phyloP scores from a whole-genome alignment of 2,888 invertebrate species.

The Cancer borealis region DNA sequence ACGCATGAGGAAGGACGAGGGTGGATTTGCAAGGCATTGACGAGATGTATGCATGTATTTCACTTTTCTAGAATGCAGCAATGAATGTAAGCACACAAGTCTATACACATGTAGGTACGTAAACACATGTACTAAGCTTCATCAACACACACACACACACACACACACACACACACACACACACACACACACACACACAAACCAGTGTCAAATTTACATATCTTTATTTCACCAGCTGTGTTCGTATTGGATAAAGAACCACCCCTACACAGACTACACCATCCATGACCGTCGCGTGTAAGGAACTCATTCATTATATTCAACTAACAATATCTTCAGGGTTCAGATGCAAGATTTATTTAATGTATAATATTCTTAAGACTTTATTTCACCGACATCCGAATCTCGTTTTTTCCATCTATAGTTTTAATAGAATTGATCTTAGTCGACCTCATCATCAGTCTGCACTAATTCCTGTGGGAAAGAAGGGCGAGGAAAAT shows the following conservation, averaged over 20 bases:
- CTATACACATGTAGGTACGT: not conserved
- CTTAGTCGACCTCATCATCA: not conserved
- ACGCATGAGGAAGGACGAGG: not conserved
- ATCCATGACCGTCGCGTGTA: not conserved
- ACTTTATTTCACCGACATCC: not conserved
- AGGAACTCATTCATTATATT: not conserved
- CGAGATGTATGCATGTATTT: not conserved
- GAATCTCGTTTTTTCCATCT: not conserved
- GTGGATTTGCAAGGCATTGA: not conserved
- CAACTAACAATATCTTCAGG: not conserved
- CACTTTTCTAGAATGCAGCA: not conserved
- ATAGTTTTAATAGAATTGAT: not conserved
- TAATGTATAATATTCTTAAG: not conserved
- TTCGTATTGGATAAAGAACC: not conserved
- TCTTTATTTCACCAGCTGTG: not conserved
- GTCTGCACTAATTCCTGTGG: not conserved
- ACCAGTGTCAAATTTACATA: too few relatives aligned
- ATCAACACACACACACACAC: not conserved
- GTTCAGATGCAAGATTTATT: slow-evolving; percentile 2
- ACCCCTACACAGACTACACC: not conserved
- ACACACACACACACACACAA: too few relatives aligned
- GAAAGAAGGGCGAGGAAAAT: not conserved
- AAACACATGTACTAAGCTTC: not conserved
- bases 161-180: not conserved
- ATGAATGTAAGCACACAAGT: not conserved